phyloP scores from a whole-genome alignment of 2,113 vertebrate genomes.

The Phalacrocorax pelagicus region DNA sequence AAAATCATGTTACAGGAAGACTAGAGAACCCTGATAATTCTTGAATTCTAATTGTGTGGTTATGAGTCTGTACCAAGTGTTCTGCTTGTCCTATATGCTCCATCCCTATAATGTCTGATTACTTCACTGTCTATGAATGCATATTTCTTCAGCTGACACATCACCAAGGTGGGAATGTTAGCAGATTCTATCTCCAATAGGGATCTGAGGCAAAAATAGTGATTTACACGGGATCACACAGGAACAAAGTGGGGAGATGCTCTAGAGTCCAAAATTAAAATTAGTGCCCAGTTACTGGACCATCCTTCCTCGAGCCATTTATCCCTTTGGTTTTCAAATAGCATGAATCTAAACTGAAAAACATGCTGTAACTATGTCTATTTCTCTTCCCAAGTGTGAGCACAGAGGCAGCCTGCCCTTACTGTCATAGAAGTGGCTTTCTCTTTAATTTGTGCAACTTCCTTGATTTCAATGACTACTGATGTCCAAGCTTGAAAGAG shows the following conservation, averaged over 20 bases:
- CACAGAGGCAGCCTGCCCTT: not conserved
- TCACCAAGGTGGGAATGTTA: not conserved
- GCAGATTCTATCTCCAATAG: not conserved
- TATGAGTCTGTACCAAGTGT: not conserved
- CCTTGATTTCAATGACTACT: not conserved
- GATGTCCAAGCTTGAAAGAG: not conserved
- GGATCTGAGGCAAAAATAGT: not conserved
- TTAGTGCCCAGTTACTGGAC: not conserved
- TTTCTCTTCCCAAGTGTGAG: not conserved
- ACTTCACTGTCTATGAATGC: not conserved
- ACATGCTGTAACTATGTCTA: not conserved
- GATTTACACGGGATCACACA: fast-evolving
- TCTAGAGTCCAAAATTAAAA: not conserved
- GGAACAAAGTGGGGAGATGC: fast-evolving
- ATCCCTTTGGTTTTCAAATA: not conserved
- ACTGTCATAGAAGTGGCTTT: not conserved
- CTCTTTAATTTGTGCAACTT: not conserved
- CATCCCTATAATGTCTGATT: not conserved
- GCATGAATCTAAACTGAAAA: not conserved
- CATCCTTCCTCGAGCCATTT: not conserved
- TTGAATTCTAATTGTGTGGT: not conserved
- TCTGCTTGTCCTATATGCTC: not conserved
- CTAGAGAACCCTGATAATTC: not conserved
- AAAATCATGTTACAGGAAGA: not conserved
- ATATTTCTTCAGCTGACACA: not conserved